Base-by-base conservation (phyloP, 1,140 invertebrate genomes). In the Lanistes nyassanus region DNA sequence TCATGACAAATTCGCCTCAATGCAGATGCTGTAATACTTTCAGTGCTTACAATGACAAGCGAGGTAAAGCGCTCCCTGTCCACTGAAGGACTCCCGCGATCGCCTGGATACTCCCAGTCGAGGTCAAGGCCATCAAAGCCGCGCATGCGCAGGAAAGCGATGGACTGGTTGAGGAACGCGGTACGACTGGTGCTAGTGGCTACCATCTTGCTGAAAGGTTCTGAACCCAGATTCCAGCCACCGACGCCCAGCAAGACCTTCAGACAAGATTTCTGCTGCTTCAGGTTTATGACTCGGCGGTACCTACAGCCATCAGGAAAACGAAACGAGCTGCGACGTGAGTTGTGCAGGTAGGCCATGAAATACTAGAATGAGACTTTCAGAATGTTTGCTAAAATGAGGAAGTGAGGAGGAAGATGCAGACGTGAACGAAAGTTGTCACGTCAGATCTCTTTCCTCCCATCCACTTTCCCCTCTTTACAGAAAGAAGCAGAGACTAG, bases 221-320 rank as follows among this genome's bases (percentile, higher is more conserved):
- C 92, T 0, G 95, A 97, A n/a, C 96, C 97, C 88, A 98, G 95
- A 86, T 97, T 98, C 97, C 96, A 98, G 0, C 97, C 97, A 16
- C 97, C 97, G 77, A 98, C 95, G 3, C 96, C 96, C 70, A 98
- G 91, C 88, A 98, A 90, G 0, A 95, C 96, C 89, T 97, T 98
- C 80, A 98, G 86, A 70, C 95, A 93, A 82, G 96, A 96, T 90
- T 98, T 98, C 89, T 96, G 96, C 0, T 95, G 94, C 89, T 98
- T 98, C 51, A 98, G 90, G 0, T 95, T 80, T 34, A 93, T 95
- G 39, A 58, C 39, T 36, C 21, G 11, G n/a, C 31, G 5, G 37
- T 31, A 58, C n/a, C n/a, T 34, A 26, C n/a, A n/a, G n/a, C n/a
- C n/a, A n/a, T n/a, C n/a, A n/a, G n/a, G n/a, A n/a, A n/a, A n/a